These are phyloP conservation scores for Lacerta agilis DNA, from an alignment of 2,797 vertebrate species.

Conservation along the genomic window DNA sequence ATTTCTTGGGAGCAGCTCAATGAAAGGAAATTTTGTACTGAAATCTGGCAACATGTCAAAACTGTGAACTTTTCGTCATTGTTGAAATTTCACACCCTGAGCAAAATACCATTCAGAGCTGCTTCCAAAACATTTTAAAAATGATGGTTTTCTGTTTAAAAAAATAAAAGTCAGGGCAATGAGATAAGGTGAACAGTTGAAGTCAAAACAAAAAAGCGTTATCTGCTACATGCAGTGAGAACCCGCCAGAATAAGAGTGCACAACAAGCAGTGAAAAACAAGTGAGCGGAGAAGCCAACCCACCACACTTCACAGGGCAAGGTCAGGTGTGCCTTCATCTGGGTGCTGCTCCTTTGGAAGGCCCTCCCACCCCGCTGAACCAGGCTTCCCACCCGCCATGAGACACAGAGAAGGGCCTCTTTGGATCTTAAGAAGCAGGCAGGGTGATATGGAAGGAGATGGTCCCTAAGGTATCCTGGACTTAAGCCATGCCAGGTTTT, in stretches of 20 bases:
- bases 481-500: background rate
- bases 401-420: background rate
- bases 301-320: background rate
- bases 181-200: background rate
- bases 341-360: background rate
- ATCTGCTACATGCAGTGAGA: background rate
- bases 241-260: background rate
- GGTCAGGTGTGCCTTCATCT: background rate
- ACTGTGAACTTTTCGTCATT: background rate
- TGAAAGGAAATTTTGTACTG: background rate
- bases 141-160: no score
- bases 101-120: no score
- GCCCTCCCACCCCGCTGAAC: background rate
- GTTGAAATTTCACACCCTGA: no score
- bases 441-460: background rate
- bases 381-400: background rate
- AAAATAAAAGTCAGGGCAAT: no score
- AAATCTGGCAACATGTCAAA: conserved; percentile 3
- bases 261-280: background rate
- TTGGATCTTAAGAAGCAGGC: background rate
- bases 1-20: background rate
- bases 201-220: background rate
- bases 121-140: no score
- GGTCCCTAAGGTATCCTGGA: background rate
- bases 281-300: background rate